phyloP scores from a whole-genome alignment of 2,888 invertebrate species.

The Hirtodrosophila duncani region DNA sequence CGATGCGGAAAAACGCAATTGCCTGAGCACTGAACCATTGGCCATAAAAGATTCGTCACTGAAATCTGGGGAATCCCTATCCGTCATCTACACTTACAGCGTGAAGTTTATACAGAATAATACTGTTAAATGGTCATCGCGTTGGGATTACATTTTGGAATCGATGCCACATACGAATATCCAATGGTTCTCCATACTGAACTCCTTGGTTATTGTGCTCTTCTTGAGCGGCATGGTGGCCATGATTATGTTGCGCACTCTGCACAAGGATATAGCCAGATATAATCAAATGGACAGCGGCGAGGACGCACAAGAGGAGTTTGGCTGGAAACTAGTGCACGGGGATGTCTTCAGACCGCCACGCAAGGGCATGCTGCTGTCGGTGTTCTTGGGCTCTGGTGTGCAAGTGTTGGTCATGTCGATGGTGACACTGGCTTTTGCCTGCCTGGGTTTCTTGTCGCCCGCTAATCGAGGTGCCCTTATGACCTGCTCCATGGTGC shows the following conservation, averaged over 20 bases:
- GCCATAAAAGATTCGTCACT: constrained; percentile 83
- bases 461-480: constrained; percentile 98
- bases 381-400: constrained; percentile 97
- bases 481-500: constrained; percentile 98
- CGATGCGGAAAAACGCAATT: constrained; percentile 79
- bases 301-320: constrained; percentile 92
- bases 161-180: constrained; percentile 99
- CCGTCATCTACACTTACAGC: constrained; percentile 91
- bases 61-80: constrained; percentile 79
- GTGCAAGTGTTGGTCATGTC: constrained; percentile 97
- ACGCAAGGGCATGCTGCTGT: constrained; percentile 95
- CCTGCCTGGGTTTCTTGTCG: constrained; percentile 98
- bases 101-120: constrained; percentile 89
- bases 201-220: constrained; percentile 96
- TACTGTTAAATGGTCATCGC: constrained; percentile 96
- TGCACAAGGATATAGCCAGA: constrained; percentile 98
- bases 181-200: constrained; percentile 99
- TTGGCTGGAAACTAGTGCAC: constrained; percentile 96
- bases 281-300: constrained; percentile 97
- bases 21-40: constrained; percentile 82
- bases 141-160: constrained; percentile 99
- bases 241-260: constrained; percentile 97
- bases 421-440: constrained; percentile 96
- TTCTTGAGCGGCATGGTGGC: constrained; percentile 99
- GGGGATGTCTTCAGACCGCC: constrained; percentile 99